Conservation (phyloP, 1,140 invertebrate species). For the Harpegnathos saltator region DNA sequence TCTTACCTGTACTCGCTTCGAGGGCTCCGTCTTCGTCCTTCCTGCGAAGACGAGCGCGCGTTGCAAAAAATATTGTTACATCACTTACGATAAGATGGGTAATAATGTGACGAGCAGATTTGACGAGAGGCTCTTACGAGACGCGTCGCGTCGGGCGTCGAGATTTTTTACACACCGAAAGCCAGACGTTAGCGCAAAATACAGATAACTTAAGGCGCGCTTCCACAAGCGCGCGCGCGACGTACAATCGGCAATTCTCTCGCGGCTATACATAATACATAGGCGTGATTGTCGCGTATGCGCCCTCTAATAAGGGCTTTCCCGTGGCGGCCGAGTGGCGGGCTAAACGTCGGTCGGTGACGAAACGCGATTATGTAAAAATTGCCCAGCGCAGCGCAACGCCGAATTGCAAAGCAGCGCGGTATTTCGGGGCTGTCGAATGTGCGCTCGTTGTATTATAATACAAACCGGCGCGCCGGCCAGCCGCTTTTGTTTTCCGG, state of each 20-base stretch:
- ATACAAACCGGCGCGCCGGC: constrained; percentile 70
- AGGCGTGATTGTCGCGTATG: constrained; percentile 61
- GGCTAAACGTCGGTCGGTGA: constrained; percentile 71
- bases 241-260: constrained; percentile 11
- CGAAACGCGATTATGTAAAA: constrained; percentile 77
- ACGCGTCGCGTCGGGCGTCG: no score
- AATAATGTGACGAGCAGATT: no score
- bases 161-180: no score
- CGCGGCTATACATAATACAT: constrained; percentile 70
- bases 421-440: constrained; percentile 62
- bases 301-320: constrained; percentile 50
- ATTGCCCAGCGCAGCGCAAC: constrained; percentile 63
- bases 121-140: no score
- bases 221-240: background rate
- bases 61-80: background rate
- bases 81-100: no score
- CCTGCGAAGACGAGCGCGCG: background rate
- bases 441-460: constrained; percentile 74
- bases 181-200: background rate
- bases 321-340: constrained; percentile 60
- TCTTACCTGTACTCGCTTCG: constrained; percentile 4
- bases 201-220: background rate
- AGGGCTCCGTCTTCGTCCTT: no score
- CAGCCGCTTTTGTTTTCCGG: constrained; percentile 83
- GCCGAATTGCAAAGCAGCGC: constrained; percentile 73